Evolutionary conservation across 37 sponge, comb jelly and placozoan genomes (phyloP).

Genomic region (Chondrilla cf. caribensis): DNA sequence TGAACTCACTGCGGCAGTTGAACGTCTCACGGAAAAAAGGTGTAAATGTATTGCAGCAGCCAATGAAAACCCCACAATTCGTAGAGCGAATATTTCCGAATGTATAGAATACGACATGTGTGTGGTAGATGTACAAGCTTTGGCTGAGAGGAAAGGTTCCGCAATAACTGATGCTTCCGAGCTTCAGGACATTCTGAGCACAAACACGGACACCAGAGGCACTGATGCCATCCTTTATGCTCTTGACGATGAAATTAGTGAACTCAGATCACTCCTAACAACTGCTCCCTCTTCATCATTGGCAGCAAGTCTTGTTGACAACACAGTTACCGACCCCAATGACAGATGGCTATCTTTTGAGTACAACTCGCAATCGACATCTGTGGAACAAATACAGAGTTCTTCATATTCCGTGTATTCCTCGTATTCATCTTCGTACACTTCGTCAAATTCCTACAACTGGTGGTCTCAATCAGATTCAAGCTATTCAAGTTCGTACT

Average conservation of each 20-base stretch:
- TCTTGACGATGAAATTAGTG: not conserved
- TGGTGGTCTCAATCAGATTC: not conserved
- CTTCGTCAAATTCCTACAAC: not conserved
- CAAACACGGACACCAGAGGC: not conserved
- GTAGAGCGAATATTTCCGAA: not conserved
- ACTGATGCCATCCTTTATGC: not conserved
- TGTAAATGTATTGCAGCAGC: conserved; percentile 7
- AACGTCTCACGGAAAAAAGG: not conserved
- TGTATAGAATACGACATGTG: not conserved
- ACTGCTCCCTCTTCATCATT: not conserved
- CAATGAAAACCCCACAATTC: not conserved
- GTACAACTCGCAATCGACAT: not conserved
- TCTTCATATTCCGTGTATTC: not conserved
- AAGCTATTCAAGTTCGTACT: not conserved
- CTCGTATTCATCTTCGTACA: not conserved
- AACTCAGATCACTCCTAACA: not conserved
- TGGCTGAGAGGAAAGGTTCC: not conserved
- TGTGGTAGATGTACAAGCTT: not conserved
- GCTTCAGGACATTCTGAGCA: not conserved
- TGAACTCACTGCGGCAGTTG: not conserved
- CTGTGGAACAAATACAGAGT: too few species aligned
- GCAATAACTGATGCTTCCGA: not conserved
- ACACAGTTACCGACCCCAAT: not conserved
- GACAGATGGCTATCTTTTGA: conserved; percentile 15
- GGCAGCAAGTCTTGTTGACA: not conserved